Evolutionary conservation across 2,113 vertebrate species (phyloP), one percentile per base, ranked within the genome.

Genomic region (Panthera uncia): DNA sequence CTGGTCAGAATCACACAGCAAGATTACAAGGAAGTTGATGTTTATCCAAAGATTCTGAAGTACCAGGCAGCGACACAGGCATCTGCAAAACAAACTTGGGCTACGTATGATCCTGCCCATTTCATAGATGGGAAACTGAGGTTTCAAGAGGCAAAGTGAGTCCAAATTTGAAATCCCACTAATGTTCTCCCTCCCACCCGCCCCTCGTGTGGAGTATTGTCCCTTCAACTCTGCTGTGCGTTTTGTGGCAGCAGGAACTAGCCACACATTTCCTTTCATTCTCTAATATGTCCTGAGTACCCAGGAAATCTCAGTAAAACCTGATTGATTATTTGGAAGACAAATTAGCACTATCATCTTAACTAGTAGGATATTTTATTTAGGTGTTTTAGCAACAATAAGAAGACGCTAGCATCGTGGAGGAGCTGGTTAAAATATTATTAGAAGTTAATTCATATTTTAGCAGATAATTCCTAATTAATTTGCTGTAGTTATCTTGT

Each of bases 401-500:
- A 97, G 68, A 96, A 98, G 97, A 97, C 23, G 1, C 97, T 89
- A 57, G 69, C 97, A 94, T 93, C 98, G 85, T 94, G 97, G 29
- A 97, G 97, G 94, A 98, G 98, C 95, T 97, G 98, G 98, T 97
- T 98, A 98, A 98, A 99, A 98, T 99, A 99, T 99, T 99, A 99
- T 98, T 98, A 98, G 98, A 98, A 98, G 97, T 98, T 98, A 99
- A 99, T 99, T 99, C 98, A 92, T 99, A 99, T 99, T 99, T 99
- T 98, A 98, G 98, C 98, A 98, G 98, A 99, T 99, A 99, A 98
- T 98, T 98, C 97, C 98, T 99, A 99, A 99, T 99, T 99, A 99
- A 99, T 98, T 98, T 97, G 98, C 98, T 94, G 96, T 97, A 98
- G 98, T 99, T 99, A 99, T 99, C 99, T 99, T 99, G 98, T 98